Evolutionary conservation across 2,888 invertebrate genomes (phyloP), one percentile per base, ranked within the genome.

Genomic region (Notocelia uddmanniana): DNA sequence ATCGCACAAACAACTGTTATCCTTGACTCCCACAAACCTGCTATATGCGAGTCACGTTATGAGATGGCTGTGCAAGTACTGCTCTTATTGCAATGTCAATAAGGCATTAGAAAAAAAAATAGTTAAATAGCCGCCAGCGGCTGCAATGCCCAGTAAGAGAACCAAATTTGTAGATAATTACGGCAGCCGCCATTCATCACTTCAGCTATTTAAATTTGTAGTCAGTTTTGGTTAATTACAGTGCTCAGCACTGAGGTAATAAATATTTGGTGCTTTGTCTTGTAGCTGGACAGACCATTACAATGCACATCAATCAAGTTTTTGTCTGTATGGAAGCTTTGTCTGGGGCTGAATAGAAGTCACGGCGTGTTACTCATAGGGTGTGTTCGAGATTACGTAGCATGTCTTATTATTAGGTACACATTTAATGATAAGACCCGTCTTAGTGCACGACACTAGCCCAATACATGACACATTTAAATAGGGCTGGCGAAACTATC

Each of bases 301-400:
- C 71, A 67, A 66, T 67, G 66, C 45, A 67, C 59, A 71, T 71
- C 71, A 66, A 71, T 71, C 71, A 71, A 60, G 41, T 60, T 59
- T 67, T 71, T 71, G 71, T 71, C 66, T 19, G 45, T 66, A 45
- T 54, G 34, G 55, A n/a, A 58, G 71, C 71, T 71, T 71, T 71
- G 71, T 71, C 54, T 67, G 45, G 15, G 13, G 13, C 59, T 67
- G 71, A 66, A 71, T 71, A 48, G 59, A 71, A 71, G 71, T 71
- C 71, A 71, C 66, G 71, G 41, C 54, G 59, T 59, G 54, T 71
- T 71, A 26, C 59, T 31, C 8, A 6, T 13, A 66, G 54, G 59
- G 59, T 54, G 21, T 66, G 18, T 52, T 66, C 21, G 19, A 60
- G 45, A 54, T 54, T 34, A 45, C 31, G 10, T 23, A 18, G 21